Evolutionary conservation across 2,797 vertebrate species (phyloP).

Genomic region (Myiotriccus ornatus): DNA sequence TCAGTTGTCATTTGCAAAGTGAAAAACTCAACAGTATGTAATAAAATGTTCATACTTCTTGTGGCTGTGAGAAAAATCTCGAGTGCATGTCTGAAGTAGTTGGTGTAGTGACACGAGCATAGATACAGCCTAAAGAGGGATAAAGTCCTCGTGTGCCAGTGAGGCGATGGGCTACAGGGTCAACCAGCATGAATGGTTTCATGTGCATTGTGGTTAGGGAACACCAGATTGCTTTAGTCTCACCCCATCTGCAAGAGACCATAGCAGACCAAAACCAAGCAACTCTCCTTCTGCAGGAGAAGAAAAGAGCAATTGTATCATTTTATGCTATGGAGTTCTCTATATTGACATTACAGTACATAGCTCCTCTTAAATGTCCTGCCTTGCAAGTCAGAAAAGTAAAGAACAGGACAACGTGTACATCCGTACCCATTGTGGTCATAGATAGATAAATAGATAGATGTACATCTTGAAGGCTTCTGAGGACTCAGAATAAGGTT

Average conservation of each 20-base stretch:
- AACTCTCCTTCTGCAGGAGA: not conserved
- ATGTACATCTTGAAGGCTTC: not conserved
- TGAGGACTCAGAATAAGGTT: not conserved
- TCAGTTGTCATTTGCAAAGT: not conserved
- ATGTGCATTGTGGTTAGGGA: not conserved
- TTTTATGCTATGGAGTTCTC: not conserved
- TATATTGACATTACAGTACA: not conserved
- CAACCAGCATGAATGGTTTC: not conserved
- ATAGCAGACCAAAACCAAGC: not conserved
- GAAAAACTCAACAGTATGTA: not conserved
- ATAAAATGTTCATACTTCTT: not conserved
- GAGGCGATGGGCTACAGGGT: not conserved
- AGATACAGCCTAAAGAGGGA: not conserved
- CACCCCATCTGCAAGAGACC: not conserved
- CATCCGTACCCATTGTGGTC: not conserved
- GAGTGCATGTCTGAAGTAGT: fast-evolving
- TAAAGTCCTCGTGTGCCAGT: not conserved
- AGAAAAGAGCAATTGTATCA: not conserved
- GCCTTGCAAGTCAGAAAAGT: not conserved
- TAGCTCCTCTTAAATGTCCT: not conserved
- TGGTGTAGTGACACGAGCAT: not conserved
- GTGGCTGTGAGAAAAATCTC: not conserved
- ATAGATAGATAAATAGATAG: too few relatives aligned
- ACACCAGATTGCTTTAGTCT: not conserved
- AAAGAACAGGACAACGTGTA: not conserved